A percentile compares a stretch with the other conserved stretches of the same genome.
These are phyloP conservation scores for Rhea americana DNA, from an alignment of 2,113 vertebrate genomes.

Conservation along the genomic window DNA sequence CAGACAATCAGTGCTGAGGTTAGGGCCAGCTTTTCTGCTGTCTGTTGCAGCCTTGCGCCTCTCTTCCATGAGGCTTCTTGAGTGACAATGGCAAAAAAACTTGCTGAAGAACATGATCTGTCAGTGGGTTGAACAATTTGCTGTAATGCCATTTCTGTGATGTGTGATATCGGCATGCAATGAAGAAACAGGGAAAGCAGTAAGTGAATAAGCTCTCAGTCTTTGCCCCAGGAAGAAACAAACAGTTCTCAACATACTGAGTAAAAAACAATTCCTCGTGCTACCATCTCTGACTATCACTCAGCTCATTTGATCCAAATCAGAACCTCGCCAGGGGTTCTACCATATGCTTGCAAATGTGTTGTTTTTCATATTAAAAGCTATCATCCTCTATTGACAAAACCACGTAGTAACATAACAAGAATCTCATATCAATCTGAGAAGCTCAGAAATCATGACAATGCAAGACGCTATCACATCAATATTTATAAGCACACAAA, in stretches of 20 bases:
- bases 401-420: not conserved
- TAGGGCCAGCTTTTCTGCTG: not conserved
- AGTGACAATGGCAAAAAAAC: not conserved
- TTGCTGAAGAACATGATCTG: not conserved
- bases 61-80: not conserved
- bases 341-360: not conserved
- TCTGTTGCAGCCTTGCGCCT: not conserved
- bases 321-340: slow-evolving; percentile 22
- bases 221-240: slow-evolving; percentile 9
- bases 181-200: not conserved
- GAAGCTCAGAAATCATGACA: slow-evolving; percentile 3
- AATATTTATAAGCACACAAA: slow-evolving; percentile 40
- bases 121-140: not conserved
- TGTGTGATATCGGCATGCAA: not conserved
- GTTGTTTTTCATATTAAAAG: not conserved
- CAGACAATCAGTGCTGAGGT: not conserved
- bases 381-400: slow-evolving; percentile 27
- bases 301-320: slow-evolving; percentile 37
- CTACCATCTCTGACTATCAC: not conserved
- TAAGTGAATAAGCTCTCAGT: not conserved
- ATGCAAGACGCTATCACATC: not conserved
- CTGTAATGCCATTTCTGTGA: not conserved
- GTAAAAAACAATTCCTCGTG: not conserved
- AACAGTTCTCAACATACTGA: not conserved
- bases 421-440: not conserved